Evolutionary conservation across 2,888 invertebrate species (phyloP).

Genomic region (Drosophila barbarae): DNA sequence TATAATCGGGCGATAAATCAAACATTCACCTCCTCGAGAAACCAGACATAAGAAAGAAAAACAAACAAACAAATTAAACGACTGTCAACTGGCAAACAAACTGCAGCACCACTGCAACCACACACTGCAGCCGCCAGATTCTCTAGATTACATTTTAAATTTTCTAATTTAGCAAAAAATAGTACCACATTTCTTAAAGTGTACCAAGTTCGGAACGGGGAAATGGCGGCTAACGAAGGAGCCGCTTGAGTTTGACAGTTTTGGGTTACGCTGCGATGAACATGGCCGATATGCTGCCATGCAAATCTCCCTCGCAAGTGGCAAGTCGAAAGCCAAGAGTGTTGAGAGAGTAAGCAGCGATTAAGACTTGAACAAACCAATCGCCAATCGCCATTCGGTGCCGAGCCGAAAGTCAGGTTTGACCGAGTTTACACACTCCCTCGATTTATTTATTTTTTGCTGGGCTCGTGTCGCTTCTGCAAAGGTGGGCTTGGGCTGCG

Average conservation of each 20-base stretch:
- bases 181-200: background rate
- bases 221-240: constrained; percentile 38
- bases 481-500: constrained; percentile 39
- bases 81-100: constrained; percentile 60
- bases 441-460: constrained; percentile 1
- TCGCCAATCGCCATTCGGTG: constrained; percentile 60
- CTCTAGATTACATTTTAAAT: background rate
- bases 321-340: constrained; percentile 25
- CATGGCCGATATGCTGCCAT: constrained; percentile 57
- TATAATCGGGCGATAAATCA: constrained; percentile 75
- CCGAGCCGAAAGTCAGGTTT: constrained; percentile 30
- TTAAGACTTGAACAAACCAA: constrained; percentile 69
- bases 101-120: constrained; percentile 24
- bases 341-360: constrained; percentile 43
- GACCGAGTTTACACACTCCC: constrained; percentile 36
- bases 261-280: constrained; percentile 71
- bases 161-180: background rate
- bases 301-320: constrained; percentile 55
- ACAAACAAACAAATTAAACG: constrained; percentile 74
- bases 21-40: constrained; percentile 67
- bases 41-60: constrained; percentile 46
- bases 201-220: constrained; percentile 3
- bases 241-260: constrained; percentile 65
- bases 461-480: constrained; percentile 4
- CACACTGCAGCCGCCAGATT: background rate